Base-by-base conservation (phyloP, 2,113 vertebrate genomes). In the Microcebus murinus region DNA sequence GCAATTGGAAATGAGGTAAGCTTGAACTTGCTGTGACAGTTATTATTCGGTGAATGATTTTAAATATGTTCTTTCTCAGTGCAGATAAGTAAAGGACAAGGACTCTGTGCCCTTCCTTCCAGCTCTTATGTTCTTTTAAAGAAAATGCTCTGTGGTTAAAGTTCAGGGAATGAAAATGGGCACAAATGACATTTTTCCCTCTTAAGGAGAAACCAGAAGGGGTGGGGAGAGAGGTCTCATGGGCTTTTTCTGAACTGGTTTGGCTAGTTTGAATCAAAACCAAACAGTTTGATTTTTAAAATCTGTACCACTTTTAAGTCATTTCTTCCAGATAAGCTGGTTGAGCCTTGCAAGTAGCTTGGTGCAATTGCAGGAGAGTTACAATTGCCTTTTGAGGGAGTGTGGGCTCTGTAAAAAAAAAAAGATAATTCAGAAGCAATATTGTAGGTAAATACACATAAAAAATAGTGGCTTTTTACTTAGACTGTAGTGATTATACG, bases 1-100 rank as follows among this genome's bases (percentile, higher is more conserved):
- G 65, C 96, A 5, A 4, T 86, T 80, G 73, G 83, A 95, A 86
- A 94, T 83, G 83, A 95, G 95, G 96, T 97, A 93, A 97, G 95
- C 74, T 79, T 63, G 55, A 63, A 34, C 79, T 84, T 45, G 71
- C 71, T 45, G 2, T 42, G 77, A 48, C 45, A 39, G 27, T 50
- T 21, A 27, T 63, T 55, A 57, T 84, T 39, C 20, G 52, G 67
- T 31, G 45, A 55, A 50, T 42, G 73, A n/a, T 94, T 65, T 83
- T 71, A 59, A 87, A 45, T n/a, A 18, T n/a, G 34, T 52, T 87
- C n/a, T 86, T 83, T 73, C 61, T 91, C 48, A 1, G 42, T 71
- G 45, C 21, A 52, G 73, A 50, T 68, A 87, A 57, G 31, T 3
- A 23, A 34, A 85, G 70, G 80, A 42, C 17, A 52, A 85, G n/a